Evolutionary conservation across 1,140 invertebrate genomes (phyloP).

Genomic region (Pteromalus puparum): DNA sequence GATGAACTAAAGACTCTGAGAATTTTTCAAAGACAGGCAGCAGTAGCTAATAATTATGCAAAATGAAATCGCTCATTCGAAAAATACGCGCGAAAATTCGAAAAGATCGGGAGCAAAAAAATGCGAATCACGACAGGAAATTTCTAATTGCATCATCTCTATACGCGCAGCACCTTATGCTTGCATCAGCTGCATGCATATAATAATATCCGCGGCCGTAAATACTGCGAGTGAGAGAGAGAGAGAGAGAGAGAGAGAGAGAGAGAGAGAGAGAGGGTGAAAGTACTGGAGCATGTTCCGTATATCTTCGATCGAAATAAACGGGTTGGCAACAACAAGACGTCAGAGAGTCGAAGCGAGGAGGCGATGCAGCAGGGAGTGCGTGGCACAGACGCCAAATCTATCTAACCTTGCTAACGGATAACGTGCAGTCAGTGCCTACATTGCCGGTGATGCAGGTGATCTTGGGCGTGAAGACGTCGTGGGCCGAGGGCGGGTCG

Average conservation of each 20-base stretch:
- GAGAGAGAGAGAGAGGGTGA: not conserved
- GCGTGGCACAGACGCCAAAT: slow-evolving; percentile 47
- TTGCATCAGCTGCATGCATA: not conserved
- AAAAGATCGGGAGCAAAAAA: not conserved
- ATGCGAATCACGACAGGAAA: not conserved
- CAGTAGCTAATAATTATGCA: too few relatives aligned
- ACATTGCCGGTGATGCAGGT: slow-evolving; percentile 75
- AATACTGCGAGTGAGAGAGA: not conserved
- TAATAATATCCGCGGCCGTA: not conserved
- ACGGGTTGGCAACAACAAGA: not conserved
- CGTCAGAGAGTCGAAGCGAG: too few relatives aligned
- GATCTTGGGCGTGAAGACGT: slow-evolving; percentile 76
- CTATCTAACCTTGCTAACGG: slow-evolving; percentile 65
- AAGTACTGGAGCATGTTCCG: not conserved
- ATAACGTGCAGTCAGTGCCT: slow-evolving; percentile 65
- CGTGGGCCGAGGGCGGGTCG: slow-evolving; percentile 78
- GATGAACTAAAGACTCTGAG: too few relatives aligned
- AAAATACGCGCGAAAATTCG: not conserved
- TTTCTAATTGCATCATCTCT: not conserved
- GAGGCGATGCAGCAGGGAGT: not conserved
- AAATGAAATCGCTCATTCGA: too few relatives aligned
- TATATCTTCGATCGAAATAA: not conserved
- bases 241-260: not conserved
- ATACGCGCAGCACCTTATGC: not conserved
- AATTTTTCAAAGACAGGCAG: too few relatives aligned